Evolutionary conservation across 2,797 vertebrate genomes (phyloP).

Genomic region (Galaxias olidus): DNA sequence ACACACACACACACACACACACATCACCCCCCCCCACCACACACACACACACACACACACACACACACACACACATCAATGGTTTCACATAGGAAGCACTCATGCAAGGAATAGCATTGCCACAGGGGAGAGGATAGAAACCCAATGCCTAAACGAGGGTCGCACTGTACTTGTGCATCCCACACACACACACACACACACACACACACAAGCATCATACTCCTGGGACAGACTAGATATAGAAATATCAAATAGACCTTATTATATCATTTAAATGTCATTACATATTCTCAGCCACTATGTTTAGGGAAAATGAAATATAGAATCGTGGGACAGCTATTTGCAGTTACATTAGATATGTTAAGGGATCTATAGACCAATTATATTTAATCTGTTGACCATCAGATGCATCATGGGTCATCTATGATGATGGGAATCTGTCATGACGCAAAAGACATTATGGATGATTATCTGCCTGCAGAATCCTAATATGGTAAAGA

Average conservation of each 20-base stretch:
- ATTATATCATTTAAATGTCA: too few species aligned
- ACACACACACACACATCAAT: not conserved
- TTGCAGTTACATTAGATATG: conserved; percentile 1
- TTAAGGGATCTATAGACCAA: conserved; percentile 7
- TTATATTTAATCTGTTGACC: too few species aligned
- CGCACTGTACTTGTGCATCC: not conserved
- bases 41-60: conserved; percentile 4
- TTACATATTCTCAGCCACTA: conserved; percentile 19
- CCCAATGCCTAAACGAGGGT: not conserved
- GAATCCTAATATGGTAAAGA: too few species aligned
- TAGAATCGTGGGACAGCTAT: conserved; percentile 10
- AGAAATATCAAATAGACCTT: too few species aligned
- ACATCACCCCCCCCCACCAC: too few species aligned
- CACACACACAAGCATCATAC: not conserved
- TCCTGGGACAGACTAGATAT: not conserved
- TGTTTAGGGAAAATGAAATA: not conserved
- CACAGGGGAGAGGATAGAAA: not conserved
- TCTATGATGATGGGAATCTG: conserved; percentile 1
- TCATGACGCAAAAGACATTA: not conserved
- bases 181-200: not conserved
- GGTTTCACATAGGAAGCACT: too few species aligned
- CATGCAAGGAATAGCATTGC: not conserved
- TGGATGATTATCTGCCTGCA: not conserved
- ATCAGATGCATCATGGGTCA: not conserved
- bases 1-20: conserved; percentile 3